phyloP scores from a whole-genome alignment of 1,140 invertebrate species.

The Holotrichia oblita region DNA sequence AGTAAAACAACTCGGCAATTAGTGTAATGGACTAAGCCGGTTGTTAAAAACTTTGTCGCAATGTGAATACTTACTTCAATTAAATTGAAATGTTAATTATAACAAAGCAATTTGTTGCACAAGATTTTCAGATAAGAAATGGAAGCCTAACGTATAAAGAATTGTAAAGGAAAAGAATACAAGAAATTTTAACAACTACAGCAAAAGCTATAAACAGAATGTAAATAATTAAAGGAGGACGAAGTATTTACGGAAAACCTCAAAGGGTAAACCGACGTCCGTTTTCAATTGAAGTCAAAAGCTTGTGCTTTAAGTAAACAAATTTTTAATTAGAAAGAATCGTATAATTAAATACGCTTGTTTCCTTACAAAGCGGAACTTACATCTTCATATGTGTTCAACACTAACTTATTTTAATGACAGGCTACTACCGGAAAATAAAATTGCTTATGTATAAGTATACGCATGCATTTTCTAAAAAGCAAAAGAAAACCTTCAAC shows the following conservation, averaged over 20 bases:
- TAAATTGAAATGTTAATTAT: no score
- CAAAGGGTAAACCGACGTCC: background rate
- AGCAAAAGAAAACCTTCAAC: slow-evolving; percentile 32
- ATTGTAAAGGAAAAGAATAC: no score
- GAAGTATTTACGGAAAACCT: background rate
- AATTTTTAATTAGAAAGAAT: background rate
- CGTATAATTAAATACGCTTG: background rate
- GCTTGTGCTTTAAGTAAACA: background rate
- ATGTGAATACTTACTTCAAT: no score
- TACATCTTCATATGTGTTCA: background rate
- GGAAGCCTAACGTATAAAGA: no score
- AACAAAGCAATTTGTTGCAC: no score
- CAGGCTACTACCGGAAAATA: background rate
- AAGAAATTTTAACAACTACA: no score
- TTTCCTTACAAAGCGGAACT: background rate
- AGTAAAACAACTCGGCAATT: no score
- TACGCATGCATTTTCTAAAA: background rate
- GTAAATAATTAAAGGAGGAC: background rate
- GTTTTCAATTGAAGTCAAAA: background rate
- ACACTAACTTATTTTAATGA: slow-evolving; percentile 14
- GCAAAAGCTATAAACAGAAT: background rate
- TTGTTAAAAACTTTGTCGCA: no score
- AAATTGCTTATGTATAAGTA: slow-evolving; percentile 3
- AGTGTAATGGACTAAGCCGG: no score
- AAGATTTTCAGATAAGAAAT: no score